Evolutionary conservation across 2,797 vertebrate species (phyloP), one percentile per base, ranked within the genome.

Genomic region (Triplophysa bombifrons): DNA sequence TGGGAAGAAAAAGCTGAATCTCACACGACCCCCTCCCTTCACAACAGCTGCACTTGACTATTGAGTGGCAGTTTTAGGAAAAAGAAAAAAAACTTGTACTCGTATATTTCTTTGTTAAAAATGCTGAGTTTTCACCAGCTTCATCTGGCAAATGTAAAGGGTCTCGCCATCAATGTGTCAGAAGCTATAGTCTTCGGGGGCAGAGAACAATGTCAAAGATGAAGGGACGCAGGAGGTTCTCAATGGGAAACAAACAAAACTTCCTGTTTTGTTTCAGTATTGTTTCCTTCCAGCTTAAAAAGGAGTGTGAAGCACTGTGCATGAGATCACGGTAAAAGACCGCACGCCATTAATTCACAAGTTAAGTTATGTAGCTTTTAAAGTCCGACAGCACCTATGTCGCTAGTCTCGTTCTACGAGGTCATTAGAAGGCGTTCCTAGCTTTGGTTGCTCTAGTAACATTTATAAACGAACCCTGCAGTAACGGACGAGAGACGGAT

Each of bases 201-300:
- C 80, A 10, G 56, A 79, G 85, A 92, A 94, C 91, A 93, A 93
- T 92, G 76, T 79, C 19, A 74, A 78, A 72, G 83, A 80, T 66
- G 63, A 80, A 86, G 86, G 84, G 88, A 88, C 74, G 80, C 74
- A 80, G 82, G 68, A 83, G 78, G 78, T 66, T 83, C 82, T 85
- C 56, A 78, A 88, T 90, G 89, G 92, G 90, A 93, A 92, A 92
- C 85, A 79, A 86, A 89, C 81, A 86, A 61, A 46, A 78, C 86
- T 90, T 94, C 92, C 92, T 92, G 91, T 90, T 92, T 91, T 91
- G 90, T 85, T 90, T 87, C 79, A 64, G 82, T 93, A 91, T 93
- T 90, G 87, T 93, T 93, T 93, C 90, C 92, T 92, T 91, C 87
- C 87, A 84, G 80, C 38, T 75, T 72, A 55, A 3, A 12, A 55